Evolutionary conservation across 2,797 vertebrate species (phyloP).

Genomic region (Spea hammondii): DNA sequence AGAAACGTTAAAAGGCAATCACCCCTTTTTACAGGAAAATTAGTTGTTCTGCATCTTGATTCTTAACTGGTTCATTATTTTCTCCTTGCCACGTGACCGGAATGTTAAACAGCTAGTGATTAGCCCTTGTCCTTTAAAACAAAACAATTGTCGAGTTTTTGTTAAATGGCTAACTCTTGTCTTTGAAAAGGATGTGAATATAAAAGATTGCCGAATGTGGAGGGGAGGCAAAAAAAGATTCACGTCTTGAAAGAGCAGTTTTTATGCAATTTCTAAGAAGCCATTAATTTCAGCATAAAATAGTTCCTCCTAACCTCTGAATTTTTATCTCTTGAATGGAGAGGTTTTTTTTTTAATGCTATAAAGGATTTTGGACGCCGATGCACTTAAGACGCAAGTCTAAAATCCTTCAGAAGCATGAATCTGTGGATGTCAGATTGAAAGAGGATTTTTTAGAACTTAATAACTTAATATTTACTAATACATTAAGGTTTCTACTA

Average conservation of each 20-base stretch:
- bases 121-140: constrained; percentile 76
- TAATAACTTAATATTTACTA: too few relatives aligned
- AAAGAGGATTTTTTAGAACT: background rate
- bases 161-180: constrained; percentile 71
- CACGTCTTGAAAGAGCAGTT: constrained; percentile 24
- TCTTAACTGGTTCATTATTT: constrained; percentile 87
- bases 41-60: constrained; percentile 83
- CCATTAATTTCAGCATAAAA: constrained; percentile 27
- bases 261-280: constrained; percentile 40
- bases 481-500: too few relatives aligned
- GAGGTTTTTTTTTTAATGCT: constrained; percentile 26
- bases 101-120: constrained; percentile 78
- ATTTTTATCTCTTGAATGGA: constrained; percentile 30
- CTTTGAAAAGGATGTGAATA: constrained; percentile 60
- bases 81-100: constrained; percentile 67
- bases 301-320: constrained; percentile 33
- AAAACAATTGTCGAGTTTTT: constrained; percentile 70
- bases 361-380: constrained; percentile 27
- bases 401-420: constrained; percentile 11
- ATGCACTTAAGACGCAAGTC: constrained; percentile 14
- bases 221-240: constrained; percentile 51
- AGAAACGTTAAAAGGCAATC: constrained; percentile 83
- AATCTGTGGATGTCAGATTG: constrained; percentile 12
- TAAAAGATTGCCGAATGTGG: constrained; percentile 55
- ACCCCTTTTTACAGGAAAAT: constrained; percentile 89